Conservation (phyloP, 2,113 vertebrate genomes). For the Rutilus rutilus region DNA sequence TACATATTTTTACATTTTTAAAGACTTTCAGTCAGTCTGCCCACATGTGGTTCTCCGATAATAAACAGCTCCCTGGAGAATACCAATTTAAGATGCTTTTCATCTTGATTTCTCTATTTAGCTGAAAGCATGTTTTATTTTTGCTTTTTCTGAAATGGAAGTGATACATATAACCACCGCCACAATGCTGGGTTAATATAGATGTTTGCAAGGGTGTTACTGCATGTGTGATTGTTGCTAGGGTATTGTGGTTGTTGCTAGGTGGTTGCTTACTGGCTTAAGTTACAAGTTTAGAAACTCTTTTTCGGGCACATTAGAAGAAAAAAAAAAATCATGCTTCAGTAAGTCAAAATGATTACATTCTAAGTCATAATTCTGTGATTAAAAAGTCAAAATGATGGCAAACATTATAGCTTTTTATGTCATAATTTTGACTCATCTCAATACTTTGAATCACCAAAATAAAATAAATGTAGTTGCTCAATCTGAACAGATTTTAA, state of each 20-base stretch:
- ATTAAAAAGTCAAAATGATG: not conserved
- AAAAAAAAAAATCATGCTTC: not conserved
- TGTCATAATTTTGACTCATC: not conserved
- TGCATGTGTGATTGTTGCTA: not conserved
- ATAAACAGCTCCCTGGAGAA: conserved; percentile 1
- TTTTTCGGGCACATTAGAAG: not conserved
- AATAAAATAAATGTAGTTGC: too few relatives aligned
- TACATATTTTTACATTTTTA: conserved; percentile 19
- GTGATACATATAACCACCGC: not conserved
- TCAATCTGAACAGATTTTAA: too few relatives aligned
- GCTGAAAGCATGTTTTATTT: not conserved
- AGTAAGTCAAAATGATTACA: not conserved
- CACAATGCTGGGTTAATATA: not conserved
- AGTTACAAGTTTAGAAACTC: too few relatives aligned
- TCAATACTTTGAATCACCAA: not conserved
- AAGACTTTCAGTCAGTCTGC: conserved; percentile 4
- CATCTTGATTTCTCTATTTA: not conserved
- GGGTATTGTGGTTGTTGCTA: too few relatives aligned
- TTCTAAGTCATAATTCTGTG: not conserved
- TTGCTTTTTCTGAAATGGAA: not conserved
- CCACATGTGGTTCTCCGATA: not conserved
- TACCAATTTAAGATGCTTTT: not conserved
- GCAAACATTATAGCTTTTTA: not conserved
- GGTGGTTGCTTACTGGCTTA: too few relatives aligned
- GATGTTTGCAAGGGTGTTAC: not conserved